Evolutionary conservation across 2,888 invertebrate genomes (phyloP), one percentile per base, ranked within the genome.

Genomic region (Dichetophora obliterata): DNA sequence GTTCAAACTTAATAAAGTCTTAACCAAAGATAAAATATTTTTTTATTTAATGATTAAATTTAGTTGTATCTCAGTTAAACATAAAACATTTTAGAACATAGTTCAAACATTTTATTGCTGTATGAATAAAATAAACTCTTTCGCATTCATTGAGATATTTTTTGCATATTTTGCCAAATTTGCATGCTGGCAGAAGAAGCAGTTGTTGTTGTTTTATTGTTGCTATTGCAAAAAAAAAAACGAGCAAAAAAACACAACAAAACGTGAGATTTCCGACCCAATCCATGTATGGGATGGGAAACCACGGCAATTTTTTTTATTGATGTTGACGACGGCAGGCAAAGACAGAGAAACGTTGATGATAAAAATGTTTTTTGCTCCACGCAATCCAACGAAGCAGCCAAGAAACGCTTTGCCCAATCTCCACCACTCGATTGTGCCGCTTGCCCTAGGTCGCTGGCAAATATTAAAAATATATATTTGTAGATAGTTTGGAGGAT

Each of bases 271-370:
- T 84, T 83, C 85, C 85, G 84, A 85, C 84, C 85, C 86, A 85
- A 86, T 85, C 88, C 88, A 89, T 89, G 89, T 89, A 89, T 89
- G 88, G 86, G 88, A 87, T 89, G 87, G 85, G 86, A 82, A 82
- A 85, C 85, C 82, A 84, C 84, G 83, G 84, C 83, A 63, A 37
- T 37, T 24, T 66, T 70, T 75, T 78, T 66, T 19, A n/a, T 43
- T 75, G 68, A 69, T 77, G 74, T 50, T 75, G 72, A 71, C 72
- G 65, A 75, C 71, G 76, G 68, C 71, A 34, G 43, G 57, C 24
- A 54, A 37, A 24, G 59, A 27, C 59, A 16, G 27, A 24, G 54
- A n/a, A n/a, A 54, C 54, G 54, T 22, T 54, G 19, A 54, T 54
- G 19, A 54, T 19, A 9, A 43, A 43, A 11, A 11, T 43, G 11